Conservation (phyloP, 1,140 invertebrate genomes). For the Saccostrea glomerata region DNA sequence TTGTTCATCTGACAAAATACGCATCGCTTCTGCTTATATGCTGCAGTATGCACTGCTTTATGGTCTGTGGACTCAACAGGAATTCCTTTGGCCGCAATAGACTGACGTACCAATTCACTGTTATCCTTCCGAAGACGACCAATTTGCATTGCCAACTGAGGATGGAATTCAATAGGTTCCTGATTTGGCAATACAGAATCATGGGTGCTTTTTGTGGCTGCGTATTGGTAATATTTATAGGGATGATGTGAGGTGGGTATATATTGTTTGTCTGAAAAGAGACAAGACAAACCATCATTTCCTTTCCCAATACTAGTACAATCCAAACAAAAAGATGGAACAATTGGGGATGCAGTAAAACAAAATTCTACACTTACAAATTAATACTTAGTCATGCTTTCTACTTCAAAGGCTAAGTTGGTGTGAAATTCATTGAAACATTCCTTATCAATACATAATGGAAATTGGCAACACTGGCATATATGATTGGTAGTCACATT, state of each 20-base stretch:
- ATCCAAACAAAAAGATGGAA: constrained; percentile 9
- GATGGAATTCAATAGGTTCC: constrained; percentile 2
- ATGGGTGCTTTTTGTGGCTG: not conserved
- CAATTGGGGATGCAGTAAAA: not conserved
- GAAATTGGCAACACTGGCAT: not conserved
- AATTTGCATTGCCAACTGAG: constrained; percentile 23
- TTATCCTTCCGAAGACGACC: constrained; percentile 15
- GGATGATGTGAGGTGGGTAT: not conserved
- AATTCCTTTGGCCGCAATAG: not conserved
- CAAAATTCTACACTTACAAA: constrained; percentile 27
- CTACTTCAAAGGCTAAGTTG: constrained; percentile 22
- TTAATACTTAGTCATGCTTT: constrained; percentile 15
- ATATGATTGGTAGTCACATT: constrained; percentile 11
- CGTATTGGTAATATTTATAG: constrained; percentile 12
- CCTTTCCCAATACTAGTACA: not conserved
- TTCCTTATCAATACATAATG: constrained; percentile 20
- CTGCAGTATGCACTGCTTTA: constrained; percentile 49
- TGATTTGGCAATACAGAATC: not conserved
- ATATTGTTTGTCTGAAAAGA: constrained; percentile 27
- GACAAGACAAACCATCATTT: constrained; percentile 15
- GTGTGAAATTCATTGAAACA: constrained; percentile 9
- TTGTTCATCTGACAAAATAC: constrained; percentile 51
- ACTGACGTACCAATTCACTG: constrained; percentile 2
- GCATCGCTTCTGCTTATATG: constrained; percentile 51
- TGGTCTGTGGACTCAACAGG: constrained; percentile 10